phyloP scores from a whole-genome alignment of 2,797 vertebrate genomes.

The Sarcoramphus papa region DNA sequence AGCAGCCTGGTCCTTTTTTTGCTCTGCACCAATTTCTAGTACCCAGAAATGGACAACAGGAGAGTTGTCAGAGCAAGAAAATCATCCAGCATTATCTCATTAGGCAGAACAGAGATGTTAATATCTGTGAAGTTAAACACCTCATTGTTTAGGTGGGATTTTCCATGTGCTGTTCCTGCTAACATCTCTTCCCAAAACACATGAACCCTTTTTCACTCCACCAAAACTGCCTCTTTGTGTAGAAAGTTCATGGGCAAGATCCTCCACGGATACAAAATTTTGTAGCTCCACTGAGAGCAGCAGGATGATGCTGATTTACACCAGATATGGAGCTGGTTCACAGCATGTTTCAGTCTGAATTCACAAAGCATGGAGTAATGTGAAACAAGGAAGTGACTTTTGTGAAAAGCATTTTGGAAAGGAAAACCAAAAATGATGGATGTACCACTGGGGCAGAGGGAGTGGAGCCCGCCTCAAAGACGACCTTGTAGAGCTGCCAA shows the following conservation, averaged over 20 bases:
- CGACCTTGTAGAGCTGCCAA: constrained; percentile 64
- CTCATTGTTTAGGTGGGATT: background rate
- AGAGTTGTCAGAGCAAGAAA: background rate
- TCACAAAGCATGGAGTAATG: constrained; percentile 60
- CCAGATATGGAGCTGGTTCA: constrained; percentile 18
- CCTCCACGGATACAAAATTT: background rate
- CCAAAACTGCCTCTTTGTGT: background rate
- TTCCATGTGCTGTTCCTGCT: background rate
- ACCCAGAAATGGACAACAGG: background rate
- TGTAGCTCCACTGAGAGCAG: constrained; percentile 17
- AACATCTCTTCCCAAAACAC: background rate
- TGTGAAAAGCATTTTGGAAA: constrained; percentile 67
- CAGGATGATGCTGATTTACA: constrained; percentile 46
- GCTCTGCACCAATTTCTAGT: background rate
- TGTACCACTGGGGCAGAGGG: constrained; percentile 60
- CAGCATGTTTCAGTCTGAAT: constrained; percentile 35
- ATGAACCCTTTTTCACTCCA: background rate
- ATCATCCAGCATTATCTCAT: background rate
- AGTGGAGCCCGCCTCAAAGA: constrained; percentile 49
- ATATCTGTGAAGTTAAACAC: background rate
- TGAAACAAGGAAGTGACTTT: constrained; percentile 67
- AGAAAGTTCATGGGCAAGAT: background rate
- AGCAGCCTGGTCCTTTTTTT: background rate
- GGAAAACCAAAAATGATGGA: constrained; percentile 66
- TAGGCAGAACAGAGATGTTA: background rate